Evolutionary conservation across 1,140 invertebrate species (phyloP), one percentile per base, ranked within the genome.

Genomic region (Mya arenaria): DNA sequence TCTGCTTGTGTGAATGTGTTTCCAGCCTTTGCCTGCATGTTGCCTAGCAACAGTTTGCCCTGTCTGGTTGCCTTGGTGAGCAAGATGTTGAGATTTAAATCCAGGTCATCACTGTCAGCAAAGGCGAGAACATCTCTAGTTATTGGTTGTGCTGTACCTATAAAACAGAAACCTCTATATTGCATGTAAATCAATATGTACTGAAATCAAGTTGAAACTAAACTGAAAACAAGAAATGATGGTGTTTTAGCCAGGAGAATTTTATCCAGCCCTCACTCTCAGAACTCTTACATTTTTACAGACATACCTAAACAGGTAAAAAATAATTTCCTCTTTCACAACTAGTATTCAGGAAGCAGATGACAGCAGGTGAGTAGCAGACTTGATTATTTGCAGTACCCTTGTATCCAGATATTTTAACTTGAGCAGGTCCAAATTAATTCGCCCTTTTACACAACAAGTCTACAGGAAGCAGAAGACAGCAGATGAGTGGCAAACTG

Each of bases 1-100:
- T 91, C 89, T 15, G 44, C 79, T 68, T 91, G 90, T 39, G 84
- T 87, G 41, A 91, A 89, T 10, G 48, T 73, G 25, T 83, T 72
- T 23, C 86, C 85, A 56, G 65, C 15, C 56, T 44, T 25, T 17
- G 85, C 69, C 30, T 74, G 69, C 48, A 39, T 28, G 23, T 58
- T 66, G n/a, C 48, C 55, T 34, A 80, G 63, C 66, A 86, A 23
- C 56, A 87, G 44, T 63, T 84, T 65, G 2, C 86, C 89, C 80
- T 90, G 85, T 5, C 48, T 69, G 15, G 87, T 82, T 32, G 72
- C 58, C 32, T 48, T 63, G 17, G 56, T 71, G 3, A 90, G 68
- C 34, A 68, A 82, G 34, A 89, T 87, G 15, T 55, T 69, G 1
- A 90, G 63, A 8, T 78, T 63, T 8, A 83, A 48, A 69, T 87